Evolutionary conservation across 2,888 invertebrate species (phyloP).

Genomic region (Pasiphila rectangulata): DNA sequence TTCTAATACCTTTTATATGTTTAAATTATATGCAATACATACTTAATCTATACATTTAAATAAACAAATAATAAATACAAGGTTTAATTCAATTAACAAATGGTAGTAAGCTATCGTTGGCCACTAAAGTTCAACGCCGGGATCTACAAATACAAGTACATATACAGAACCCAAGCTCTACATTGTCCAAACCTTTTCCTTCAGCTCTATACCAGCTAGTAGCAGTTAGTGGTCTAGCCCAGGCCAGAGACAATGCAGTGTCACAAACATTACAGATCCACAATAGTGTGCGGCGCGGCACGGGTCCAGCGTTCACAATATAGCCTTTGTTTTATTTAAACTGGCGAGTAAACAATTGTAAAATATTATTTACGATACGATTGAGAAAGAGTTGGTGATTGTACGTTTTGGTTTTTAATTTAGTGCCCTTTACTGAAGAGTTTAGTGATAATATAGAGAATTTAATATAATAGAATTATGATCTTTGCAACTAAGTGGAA

Average conservation of each 20-base stretch:
- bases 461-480: too few species aligned
- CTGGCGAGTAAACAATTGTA: constrained; percentile 65
- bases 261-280: constrained; percentile 23
- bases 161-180: constrained; percentile 8
- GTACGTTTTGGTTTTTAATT: background rate
- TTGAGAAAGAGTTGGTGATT: constrained; percentile 31
- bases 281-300: constrained; percentile 14
- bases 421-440: too few species aligned
- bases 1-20: too few species aligned
- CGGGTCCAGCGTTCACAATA: constrained; percentile 33
- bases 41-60: too few species aligned
- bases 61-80: too few species aligned
- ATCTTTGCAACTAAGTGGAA: too few species aligned
- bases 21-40: too few species aligned
- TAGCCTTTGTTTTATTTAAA: constrained; percentile 46
- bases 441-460: too few species aligned
- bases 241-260: constrained; percentile 32
- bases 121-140: too few species aligned
- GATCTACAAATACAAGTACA: too few species aligned
- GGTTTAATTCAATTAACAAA: too few species aligned
- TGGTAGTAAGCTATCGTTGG: too few species aligned
- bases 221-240: constrained; percentile 51
- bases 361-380: constrained; percentile 55
- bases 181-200: constrained; percentile 9
- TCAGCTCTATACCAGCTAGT: constrained; percentile 34